Evolutionary conservation across 2,797 vertebrate genomes (phyloP).

Genomic region (Arremon aurantiirostris): DNA sequence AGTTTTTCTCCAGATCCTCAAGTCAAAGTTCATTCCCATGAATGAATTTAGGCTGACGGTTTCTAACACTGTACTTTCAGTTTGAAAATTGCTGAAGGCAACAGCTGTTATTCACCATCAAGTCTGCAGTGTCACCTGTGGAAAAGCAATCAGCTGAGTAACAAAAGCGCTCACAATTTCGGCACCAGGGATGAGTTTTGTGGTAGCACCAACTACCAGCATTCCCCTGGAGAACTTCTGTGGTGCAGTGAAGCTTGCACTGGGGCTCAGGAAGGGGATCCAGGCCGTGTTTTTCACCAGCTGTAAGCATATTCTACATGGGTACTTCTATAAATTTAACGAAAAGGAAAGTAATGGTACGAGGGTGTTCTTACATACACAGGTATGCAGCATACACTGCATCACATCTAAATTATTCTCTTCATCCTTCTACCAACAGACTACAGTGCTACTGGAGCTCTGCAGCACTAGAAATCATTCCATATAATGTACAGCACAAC

Average conservation of each 20-base stretch:
- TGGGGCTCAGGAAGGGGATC: neutral
- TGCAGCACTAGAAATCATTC: conserved; percentile 19
- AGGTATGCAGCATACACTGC: neutral
- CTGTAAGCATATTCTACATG: neutral
- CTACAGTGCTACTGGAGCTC: neutral
- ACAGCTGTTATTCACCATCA: neutral
- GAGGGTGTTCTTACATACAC: neutral
- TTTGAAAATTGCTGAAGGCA: neutral
- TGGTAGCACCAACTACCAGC: neutral
- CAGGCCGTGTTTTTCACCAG: neutral
- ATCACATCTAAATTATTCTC: neutral
- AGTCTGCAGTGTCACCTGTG: neutral
- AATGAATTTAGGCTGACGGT: neutral
- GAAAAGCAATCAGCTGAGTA: neutral
- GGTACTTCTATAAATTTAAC: neutral
- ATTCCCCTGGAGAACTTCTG: neutral
- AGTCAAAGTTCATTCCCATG: neutral
- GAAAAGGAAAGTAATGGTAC: neutral
- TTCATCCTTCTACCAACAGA: neutral
- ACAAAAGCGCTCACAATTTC: neutral
- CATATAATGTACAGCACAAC: neutral
- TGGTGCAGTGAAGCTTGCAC: neutral
- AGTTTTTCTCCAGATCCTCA: neutral
- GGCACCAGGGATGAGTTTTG: neutral
- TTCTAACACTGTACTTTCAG: neutral